phyloP scores from a whole-genome alignment of 1,140 invertebrate species.

The Euura saliciscinereae region DNA sequence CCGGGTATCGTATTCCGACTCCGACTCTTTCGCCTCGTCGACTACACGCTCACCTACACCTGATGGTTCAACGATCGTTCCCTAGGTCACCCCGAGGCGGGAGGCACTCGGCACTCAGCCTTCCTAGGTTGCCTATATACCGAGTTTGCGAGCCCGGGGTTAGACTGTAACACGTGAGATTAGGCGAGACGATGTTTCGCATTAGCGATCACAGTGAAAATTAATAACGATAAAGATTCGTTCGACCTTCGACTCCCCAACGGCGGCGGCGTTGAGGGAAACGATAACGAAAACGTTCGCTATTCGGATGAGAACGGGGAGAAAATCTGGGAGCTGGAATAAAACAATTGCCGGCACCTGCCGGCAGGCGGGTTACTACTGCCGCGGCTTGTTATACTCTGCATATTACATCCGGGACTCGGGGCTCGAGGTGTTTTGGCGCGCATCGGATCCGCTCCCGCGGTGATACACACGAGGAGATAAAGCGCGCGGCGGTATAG shows the following conservation, averaged over 20 bases:
- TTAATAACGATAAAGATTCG: no score
- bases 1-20: neutral
- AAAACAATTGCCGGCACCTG: neutral
- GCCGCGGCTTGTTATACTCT: neutral
- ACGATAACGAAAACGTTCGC: neutral
- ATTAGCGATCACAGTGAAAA: neutral
- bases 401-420: neutral
- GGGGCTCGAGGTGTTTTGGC: neutral
- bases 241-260: neutral
- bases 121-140: neutral
- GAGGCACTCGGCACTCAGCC: neutral
- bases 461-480: neutral
- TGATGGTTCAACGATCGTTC: neutral
- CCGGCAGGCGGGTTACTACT: neutral
- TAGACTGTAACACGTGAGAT: neutral
- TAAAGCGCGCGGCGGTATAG: neutral
- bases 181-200: neutral
- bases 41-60: neutral
- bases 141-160: neutral
- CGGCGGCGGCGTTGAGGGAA: neutral
- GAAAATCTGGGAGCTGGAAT: neutral
- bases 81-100: neutral
- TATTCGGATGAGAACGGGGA: neutral
- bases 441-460: neutral
- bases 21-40: neutral